phyloP scores from a whole-genome alignment of 2,888 invertebrate species.

The Rosalia funebris region DNA sequence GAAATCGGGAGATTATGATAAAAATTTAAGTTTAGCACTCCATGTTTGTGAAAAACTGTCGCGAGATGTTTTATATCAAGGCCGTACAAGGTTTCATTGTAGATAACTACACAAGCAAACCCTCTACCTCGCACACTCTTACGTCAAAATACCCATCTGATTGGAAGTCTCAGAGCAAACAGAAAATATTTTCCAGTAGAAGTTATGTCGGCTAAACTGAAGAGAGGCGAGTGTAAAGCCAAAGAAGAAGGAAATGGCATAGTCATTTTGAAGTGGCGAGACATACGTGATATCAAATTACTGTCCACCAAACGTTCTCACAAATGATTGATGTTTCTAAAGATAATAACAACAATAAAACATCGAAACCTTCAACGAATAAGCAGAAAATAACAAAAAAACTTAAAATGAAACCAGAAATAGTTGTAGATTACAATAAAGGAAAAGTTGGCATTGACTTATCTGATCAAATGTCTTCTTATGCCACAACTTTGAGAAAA shows the following conservation, averaged over 20 bases:
- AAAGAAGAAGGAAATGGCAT: conserved; percentile 54
- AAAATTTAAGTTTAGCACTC: too few relatives aligned
- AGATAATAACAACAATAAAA: conserved; percentile 18
- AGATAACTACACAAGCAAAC: too few relatives aligned
- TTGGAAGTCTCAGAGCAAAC: conserved; percentile 46
- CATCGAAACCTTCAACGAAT: background rate
- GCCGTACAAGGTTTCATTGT: too few relatives aligned
- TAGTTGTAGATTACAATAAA: background rate
- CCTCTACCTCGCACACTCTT: too few relatives aligned
- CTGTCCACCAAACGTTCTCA: too few relatives aligned
- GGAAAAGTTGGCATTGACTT: background rate
- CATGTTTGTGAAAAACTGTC: too few relatives aligned
- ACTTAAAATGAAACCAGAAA: background rate
- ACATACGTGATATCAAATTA: conserved; percentile 52
- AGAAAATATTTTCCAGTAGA: conserved; percentile 36
- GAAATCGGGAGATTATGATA: too few relatives aligned
- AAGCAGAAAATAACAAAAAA: too few relatives aligned
- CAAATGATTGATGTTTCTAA: too few relatives aligned
- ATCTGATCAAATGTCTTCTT: background rate
- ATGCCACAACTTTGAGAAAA: background rate
- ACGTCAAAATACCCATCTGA: too few relatives aligned
- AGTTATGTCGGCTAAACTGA: conserved; percentile 42
- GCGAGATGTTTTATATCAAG: too few relatives aligned
- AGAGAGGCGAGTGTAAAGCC: too few relatives aligned
- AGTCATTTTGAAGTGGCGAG: conserved; percentile 53